These are phyloP conservation scores for Astropecten irregularis DNA, from an alignment of 53 echinoderm and acorn worm genomes.

Conservation along the genomic window DNA sequence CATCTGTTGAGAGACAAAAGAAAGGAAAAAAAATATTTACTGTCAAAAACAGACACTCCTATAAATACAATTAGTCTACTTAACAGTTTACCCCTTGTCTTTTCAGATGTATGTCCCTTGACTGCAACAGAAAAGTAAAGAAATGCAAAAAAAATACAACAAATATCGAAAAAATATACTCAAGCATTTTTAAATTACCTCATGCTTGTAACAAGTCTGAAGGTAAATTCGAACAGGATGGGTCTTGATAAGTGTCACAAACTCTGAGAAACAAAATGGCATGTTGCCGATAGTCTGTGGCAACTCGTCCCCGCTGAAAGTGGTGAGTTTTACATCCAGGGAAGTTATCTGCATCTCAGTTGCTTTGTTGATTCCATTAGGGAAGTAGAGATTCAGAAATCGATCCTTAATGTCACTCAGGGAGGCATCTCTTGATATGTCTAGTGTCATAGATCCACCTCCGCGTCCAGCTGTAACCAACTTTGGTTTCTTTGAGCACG, in stretches of 20 bases:
- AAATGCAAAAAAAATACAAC: not conserved
- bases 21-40: too few species aligned
- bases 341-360: conserved; percentile 3
- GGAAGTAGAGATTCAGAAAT: conserved; percentile 22
- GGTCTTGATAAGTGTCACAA: conserved; percentile 13
- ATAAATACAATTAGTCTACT: not conserved
- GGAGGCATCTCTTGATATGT: conserved; percentile 13
- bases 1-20: not conserved
- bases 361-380: conserved; percentile 31
- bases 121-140: conserved; percentile 10
- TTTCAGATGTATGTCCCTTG: conserved; percentile 1
- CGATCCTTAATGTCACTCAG: not conserved
- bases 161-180: conserved; percentile 2
- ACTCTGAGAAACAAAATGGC: conserved; percentile 4
- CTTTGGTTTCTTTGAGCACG: not conserved
- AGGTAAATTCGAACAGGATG: conserved; percentile 17
- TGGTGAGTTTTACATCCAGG: conserved; percentile 15
- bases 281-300: not conserved
- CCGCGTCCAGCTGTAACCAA: conserved; percentile 8
- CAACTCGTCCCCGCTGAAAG: conserved; percentile 22
- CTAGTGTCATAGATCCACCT: conserved; percentile 18
- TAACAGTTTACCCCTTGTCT: conserved; percentile 13
- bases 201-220: conserved; percentile 15
- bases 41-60: not conserved
- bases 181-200: conserved; percentile 19